These are phyloP conservation scores for Ectobius pallidus DNA, from an alignment of 2,888 invertebrate genomes.

Conservation along the genomic window DNA sequence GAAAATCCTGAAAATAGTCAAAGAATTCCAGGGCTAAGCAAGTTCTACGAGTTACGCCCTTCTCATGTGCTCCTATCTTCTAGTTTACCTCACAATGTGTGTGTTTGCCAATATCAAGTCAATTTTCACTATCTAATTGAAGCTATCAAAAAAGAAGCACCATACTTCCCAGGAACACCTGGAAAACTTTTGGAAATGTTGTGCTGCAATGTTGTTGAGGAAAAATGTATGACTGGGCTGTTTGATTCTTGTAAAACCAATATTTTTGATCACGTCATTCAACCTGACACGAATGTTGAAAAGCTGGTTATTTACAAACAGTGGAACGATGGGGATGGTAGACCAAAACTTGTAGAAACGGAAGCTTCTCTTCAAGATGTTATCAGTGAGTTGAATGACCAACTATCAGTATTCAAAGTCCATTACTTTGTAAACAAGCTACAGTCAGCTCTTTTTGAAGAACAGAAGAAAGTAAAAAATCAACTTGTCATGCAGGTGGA, in stretches of 20 bases:
- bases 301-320: neutral
- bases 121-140: neutral
- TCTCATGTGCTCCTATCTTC: neutral
- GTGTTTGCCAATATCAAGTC: neutral
- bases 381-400: neutral
- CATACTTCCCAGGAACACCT: neutral
- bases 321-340: neutral
- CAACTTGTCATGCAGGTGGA: too few species aligned
- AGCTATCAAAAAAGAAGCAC: neutral
- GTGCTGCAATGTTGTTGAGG: neutral
- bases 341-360: conserved; percentile 2
- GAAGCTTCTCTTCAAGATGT: neutral
- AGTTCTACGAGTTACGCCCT: neutral
- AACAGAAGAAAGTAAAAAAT: neutral
- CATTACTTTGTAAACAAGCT: neutral
- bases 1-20: neutral
- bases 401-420: neutral
- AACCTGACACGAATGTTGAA: neutral
- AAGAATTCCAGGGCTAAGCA: neutral
- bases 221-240: neutral
- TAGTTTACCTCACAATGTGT: neutral
- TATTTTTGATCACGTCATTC: neutral
- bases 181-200: neutral
- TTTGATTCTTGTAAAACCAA: neutral
- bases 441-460: neutral